Conservation (phyloP, 2,797 vertebrate species). For the Danio kyathit region DNA sequence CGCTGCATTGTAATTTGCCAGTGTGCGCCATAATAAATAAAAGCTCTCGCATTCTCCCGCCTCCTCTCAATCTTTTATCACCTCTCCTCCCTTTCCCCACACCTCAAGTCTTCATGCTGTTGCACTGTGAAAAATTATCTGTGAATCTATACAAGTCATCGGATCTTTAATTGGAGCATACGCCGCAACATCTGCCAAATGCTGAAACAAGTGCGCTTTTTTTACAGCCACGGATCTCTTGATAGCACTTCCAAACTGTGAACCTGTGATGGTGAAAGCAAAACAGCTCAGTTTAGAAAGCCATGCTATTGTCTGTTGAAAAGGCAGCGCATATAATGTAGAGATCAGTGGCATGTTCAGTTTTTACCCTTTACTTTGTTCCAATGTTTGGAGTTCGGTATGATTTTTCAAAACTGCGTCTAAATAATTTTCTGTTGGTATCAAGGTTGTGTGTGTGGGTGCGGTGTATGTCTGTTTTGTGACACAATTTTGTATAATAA, state of each 20-base stretch:
- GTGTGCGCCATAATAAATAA: constrained; percentile 61
- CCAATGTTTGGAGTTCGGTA: background rate
- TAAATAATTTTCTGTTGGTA: no score
- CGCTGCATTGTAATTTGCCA: constrained; percentile 61
- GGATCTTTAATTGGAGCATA: constrained; percentile 53
- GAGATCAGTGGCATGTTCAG: background rate
- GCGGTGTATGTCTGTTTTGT: no score
- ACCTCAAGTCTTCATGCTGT: constrained; percentile 35
- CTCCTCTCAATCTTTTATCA: constrained; percentile 24
- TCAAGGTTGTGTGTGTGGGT: no score
- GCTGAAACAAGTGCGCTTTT: constrained; percentile 37
- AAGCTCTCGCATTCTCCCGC: constrained; percentile 34
- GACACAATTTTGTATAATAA: no score
- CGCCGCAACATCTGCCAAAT: constrained; percentile 15
- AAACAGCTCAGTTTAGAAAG: constrained; percentile 8
- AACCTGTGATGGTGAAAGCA: constrained; percentile 8
- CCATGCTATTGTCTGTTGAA: background rate
- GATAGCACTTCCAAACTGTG: constrained; percentile 3
- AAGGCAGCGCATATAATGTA: background rate
- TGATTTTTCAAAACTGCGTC: no score
- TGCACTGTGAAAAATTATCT: constrained; percentile 51
- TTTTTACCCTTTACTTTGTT: background rate
- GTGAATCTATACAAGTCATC: constrained; percentile 55
- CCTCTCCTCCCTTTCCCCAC: constrained; percentile 8
- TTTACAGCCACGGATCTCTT: constrained; percentile 19